Evolutionary conservation across 2,888 invertebrate species (phyloP).

Genomic region (Drosophila histrio): DNA sequence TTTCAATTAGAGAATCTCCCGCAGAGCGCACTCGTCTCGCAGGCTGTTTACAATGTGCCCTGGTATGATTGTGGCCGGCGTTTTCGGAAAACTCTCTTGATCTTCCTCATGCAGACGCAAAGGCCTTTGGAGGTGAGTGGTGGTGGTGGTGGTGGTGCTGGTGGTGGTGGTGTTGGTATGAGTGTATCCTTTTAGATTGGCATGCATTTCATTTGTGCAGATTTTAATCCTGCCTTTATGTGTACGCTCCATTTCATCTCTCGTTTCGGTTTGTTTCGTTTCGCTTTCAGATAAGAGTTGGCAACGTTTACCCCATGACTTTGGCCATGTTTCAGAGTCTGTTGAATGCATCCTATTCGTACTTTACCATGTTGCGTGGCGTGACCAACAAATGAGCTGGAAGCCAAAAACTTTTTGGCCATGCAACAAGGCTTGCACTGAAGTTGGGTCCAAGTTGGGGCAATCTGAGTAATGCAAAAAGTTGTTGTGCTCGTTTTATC

Average conservation of each 20-base stretch:
- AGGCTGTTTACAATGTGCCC: constrained; percentile 78
- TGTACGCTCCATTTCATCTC: constrained; percentile 64
- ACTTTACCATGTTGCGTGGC: constrained; percentile 81
- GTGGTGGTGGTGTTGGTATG: constrained; percentile 7
- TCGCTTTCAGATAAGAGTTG: constrained; percentile 66
- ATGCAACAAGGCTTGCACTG: constrained; percentile 16
- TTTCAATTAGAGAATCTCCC: background rate
- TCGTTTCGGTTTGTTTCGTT: constrained; percentile 28
- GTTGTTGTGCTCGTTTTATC: constrained; percentile 54
- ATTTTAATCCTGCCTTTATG: constrained; percentile 70
- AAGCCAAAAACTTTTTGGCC: constrained; percentile 65
- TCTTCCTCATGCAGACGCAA: constrained; percentile 79
- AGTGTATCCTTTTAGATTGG: constrained; percentile 21
- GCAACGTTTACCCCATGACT: constrained; percentile 75
- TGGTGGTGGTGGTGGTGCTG: background rate
- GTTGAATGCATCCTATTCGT: constrained; percentile 82
- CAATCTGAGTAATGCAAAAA: constrained; percentile 79
- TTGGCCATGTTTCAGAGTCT: constrained; percentile 80
- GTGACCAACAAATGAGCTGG: constrained; percentile 78
- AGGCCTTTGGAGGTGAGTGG: constrained; percentile 75
- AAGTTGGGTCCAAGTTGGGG: constrained; percentile 11
- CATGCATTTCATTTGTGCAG: constrained; percentile 55
- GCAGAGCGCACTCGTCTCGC: constrained; percentile 76
- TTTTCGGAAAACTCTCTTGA: constrained; percentile 71
- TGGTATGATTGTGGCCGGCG: constrained; percentile 75